Percentiles rank a stretch among this genome's conserved stretches.
These are phyloP conservation scores for Sycobia sp. DNA, from an alignment of 1,140 invertebrate species.

Conservation along the genomic window DNA sequence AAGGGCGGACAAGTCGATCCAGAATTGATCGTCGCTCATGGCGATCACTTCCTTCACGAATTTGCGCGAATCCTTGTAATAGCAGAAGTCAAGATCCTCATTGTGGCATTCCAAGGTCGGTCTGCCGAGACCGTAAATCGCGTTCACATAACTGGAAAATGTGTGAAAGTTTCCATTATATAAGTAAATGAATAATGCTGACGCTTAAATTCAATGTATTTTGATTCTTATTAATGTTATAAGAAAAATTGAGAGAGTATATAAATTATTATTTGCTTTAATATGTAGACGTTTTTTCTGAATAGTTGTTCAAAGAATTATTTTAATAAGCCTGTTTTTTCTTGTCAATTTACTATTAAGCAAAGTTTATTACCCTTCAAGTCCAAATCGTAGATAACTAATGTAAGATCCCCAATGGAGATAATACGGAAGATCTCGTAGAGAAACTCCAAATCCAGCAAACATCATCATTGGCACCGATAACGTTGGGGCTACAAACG, in stretches of 20 bases:
- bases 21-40: slow-evolving; percentile 81
- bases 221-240: too few species aligned
- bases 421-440: slow-evolving; percentile 77
- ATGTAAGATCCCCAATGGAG: slow-evolving; percentile 87
- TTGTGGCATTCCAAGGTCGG: slow-evolving; percentile 67
- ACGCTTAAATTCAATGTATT: too few species aligned
- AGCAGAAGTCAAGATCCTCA: slow-evolving; percentile 66
- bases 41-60: slow-evolving; percentile 82
- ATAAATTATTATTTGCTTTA: too few species aligned
- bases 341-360: too few species aligned
- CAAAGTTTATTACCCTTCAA: slow-evolving; percentile 80
- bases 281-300: too few species aligned
- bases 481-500: slow-evolving; percentile 78
- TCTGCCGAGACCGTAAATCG: slow-evolving; percentile 81
- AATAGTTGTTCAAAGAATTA: too few species aligned
- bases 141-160: slow-evolving; percentile 65
- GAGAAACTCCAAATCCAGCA: slow-evolving; percentile 79
- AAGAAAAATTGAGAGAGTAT: too few species aligned
- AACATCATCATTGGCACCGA: slow-evolving; percentile 89
- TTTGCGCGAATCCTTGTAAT: slow-evolving; percentile 75
- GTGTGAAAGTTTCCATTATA: too few species aligned
- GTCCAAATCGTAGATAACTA: slow-evolving; percentile 84
- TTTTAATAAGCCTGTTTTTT: too few species aligned
- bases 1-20: slow-evolving; percentile 80
- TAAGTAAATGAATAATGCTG: too few species aligned